Evolutionary conservation across 2,797 vertebrate genomes (phyloP).

Genomic region (Lutjanus argentimaculatus): DNA sequence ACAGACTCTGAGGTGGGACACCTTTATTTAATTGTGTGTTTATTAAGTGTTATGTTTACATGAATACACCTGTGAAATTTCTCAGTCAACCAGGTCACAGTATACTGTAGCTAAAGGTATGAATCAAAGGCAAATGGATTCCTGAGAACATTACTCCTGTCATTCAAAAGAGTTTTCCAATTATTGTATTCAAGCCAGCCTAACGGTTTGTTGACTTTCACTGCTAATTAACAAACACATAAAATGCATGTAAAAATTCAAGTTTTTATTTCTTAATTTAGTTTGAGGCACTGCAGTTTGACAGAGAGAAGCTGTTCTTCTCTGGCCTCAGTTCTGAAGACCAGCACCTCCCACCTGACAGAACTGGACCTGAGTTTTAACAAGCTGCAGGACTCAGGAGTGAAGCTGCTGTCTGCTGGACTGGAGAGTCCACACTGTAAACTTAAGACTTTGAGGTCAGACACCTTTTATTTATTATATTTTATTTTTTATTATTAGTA

Average conservation of each 20-base stretch:
- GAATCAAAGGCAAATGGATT: too few species aligned
- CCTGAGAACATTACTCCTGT: too few species aligned
- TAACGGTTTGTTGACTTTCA: background rate
- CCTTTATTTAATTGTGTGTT: too few species aligned
- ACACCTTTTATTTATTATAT: too few species aligned
- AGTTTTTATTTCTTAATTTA: background rate
- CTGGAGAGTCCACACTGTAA: background rate
- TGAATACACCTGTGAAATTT: too few species aligned
- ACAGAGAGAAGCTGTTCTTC: background rate
- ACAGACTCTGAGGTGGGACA: background rate
- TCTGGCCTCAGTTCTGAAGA: background rate
- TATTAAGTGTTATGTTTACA: too few species aligned
- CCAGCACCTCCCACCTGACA: background rate
- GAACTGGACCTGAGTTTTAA: conserved; percentile 28
- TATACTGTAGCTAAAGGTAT: too few species aligned
- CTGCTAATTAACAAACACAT: background rate
- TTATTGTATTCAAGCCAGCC: background rate
- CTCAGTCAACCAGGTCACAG: too few species aligned
- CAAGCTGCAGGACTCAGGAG: background rate
- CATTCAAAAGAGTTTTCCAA: too few species aligned
- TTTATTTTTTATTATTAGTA: too few species aligned
- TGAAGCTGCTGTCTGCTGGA: conserved; percentile 3
- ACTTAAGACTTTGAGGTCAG: conserved; percentile 12
- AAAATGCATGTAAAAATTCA: background rate
- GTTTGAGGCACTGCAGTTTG: conserved; percentile 6